These are phyloP conservation scores for Cheirogaleus major DNA, from an alignment of 2,797 vertebrate genomes.

Conservation along the genomic window DNA sequence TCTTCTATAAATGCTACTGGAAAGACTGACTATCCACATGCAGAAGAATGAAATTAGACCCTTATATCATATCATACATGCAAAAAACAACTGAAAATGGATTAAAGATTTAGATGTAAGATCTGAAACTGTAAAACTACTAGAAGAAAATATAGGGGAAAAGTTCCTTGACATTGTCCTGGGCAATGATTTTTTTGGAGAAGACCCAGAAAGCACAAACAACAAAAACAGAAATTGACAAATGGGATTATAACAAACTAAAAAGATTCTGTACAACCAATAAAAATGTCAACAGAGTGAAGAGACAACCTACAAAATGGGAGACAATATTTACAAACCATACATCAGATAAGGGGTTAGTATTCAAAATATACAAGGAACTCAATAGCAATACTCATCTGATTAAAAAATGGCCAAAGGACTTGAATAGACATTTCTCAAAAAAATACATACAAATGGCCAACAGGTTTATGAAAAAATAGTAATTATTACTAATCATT, in stretches of 20 bases:
- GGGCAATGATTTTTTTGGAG: not conserved
- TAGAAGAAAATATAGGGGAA: not conserved
- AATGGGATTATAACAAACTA: not conserved
- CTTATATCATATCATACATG: not conserved
- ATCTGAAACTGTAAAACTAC: not conserved
- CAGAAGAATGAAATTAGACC: too few relatives aligned
- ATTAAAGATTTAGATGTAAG: not conserved
- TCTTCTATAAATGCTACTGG: not conserved
- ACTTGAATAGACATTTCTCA: not conserved
- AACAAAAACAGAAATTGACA: not conserved
- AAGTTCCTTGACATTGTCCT: not conserved
- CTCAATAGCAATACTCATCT: not conserved
- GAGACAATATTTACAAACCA: not conserved
- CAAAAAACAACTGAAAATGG: not conserved
- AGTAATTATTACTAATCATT: not conserved
- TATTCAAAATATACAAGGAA: not conserved
- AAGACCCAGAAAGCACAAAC: not conserved
- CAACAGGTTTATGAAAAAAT: not conserved
- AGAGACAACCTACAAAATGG: not conserved
- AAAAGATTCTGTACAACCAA: not conserved
- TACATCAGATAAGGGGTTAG: not conserved
- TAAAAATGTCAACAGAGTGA: not conserved
- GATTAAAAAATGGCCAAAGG: not conserved
- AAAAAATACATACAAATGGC: not conserved
- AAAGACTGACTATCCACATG: not conserved